Evolutionary conservation across 2,797 vertebrate genomes (phyloP).

Genomic region (Sciaenops ocellatus): DNA sequence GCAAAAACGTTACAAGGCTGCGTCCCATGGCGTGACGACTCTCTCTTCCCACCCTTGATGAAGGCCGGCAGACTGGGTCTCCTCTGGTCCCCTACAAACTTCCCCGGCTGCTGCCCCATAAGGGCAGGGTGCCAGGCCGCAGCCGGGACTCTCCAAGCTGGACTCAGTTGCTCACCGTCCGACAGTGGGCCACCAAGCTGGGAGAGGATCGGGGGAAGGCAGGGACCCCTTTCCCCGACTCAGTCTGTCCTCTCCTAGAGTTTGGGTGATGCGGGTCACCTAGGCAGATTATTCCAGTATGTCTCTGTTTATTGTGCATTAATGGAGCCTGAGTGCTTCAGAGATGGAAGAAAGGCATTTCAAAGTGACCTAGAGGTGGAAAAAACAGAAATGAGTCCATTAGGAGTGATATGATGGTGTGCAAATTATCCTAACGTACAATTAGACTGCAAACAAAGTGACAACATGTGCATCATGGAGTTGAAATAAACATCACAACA

Average conservation of each 20-base stretch:
- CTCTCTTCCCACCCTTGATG: conserved; percentile 94
- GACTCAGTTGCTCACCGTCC: conserved; percentile 62
- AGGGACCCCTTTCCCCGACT: conserved; percentile 50
- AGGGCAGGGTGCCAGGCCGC: conserved; percentile 88
- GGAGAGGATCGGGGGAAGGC: conserved; percentile 39
- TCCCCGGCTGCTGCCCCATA: conserved; percentile 99
- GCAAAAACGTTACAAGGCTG: conserved; percentile 95
- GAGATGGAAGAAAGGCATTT: conserved; percentile 43
- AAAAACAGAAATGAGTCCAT: conserved; percentile 8
- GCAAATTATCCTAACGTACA: not conserved
- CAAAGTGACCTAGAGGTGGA: conserved; percentile 49
- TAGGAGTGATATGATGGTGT: not conserved
- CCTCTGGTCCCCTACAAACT: conserved; percentile 97
- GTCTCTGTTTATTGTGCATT: conserved; percentile 73
- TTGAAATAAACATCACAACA: not conserved
- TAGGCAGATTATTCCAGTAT: conserved; percentile 60
- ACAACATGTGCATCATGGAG: not conserved
- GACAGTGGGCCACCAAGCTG: conserved; percentile 39
- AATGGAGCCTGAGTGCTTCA: conserved; percentile 60
- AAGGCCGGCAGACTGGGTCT: conserved; percentile 98
- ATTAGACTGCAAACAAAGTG: not conserved
- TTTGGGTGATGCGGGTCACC: conserved; percentile 44
- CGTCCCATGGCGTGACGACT: conserved; percentile 90
- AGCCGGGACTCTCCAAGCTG: conserved; percentile 85
- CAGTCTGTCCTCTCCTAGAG: conserved; percentile 54